These are phyloP conservation scores for Sceloporus tristichus DNA, from an alignment of 2,113 vertebrate species.

Conservation along the genomic window DNA sequence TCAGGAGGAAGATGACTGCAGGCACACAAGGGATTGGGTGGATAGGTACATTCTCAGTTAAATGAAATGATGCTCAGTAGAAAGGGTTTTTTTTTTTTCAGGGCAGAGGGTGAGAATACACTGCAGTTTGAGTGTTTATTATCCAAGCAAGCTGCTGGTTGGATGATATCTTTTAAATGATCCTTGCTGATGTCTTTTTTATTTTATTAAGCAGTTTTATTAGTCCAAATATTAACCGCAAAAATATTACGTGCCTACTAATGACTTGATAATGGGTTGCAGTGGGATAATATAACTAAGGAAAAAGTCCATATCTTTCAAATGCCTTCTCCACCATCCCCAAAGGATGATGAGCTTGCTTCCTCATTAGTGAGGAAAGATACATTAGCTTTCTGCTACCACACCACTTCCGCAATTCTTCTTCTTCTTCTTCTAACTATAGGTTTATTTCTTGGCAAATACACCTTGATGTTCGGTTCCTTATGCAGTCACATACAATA, in stretches of 20 bases:
- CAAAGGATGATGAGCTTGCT: slow-evolving; percentile 4
- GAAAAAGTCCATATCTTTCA: slow-evolving; percentile 10
- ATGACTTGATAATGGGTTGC: slow-evolving; percentile 27
- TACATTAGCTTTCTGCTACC: slow-evolving; percentile 5
- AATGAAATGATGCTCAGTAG: neutral
- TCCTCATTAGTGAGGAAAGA: slow-evolving; percentile 15
- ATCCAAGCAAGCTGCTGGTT: slow-evolving; percentile 17
- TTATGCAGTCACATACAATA: neutral
- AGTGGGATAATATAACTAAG: slow-evolving; percentile 29
- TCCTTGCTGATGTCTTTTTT: slow-evolving; percentile 1
- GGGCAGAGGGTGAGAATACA: no score
- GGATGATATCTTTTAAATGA: slow-evolving; percentile 8
- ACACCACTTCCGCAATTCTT: neutral
- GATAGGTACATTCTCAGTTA: neutral
- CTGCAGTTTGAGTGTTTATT: slow-evolving; percentile 11
- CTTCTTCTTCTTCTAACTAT: neutral
- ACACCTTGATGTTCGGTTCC: neutral
- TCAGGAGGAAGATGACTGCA: neutral
- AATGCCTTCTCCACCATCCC: neutral
- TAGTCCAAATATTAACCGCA: slow-evolving; percentile 14
- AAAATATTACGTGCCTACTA: slow-evolving; percentile 25
- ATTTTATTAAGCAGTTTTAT: slow-evolving; percentile 29
- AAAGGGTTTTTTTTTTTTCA: neutral
- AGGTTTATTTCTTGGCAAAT: neutral
- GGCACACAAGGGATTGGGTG: neutral